Evolutionary conservation across 2,888 invertebrate genomes (phyloP), one percentile per base, ranked within the genome.

Genomic region (Eulithis testata): DNA sequence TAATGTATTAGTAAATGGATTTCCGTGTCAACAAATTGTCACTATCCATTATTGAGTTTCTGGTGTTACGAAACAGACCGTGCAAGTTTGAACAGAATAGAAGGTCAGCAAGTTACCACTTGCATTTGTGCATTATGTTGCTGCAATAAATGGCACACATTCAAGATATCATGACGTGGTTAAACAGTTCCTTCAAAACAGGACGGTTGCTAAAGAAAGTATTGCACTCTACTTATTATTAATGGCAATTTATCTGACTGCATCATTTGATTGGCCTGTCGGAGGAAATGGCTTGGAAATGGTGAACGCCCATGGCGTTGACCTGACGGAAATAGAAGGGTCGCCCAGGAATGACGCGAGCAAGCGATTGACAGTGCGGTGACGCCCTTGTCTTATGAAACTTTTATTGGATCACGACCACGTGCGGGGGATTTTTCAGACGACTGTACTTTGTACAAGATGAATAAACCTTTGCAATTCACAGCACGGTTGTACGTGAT

Each of bases 241-340:
- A 60, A 49, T 58, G 58, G 55, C 71, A 66, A 70, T 64, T 68
- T 50, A 69, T 73, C 72, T 72, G 68, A 73, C 68, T 73, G 72
- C 70, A 73, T 73, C 71, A 74, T 76, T 72, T 76, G 80, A 86
- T 88, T 86, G 82, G 79, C 81, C 75, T 67, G 72, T 68, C 69
- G 63, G 75, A 76, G 88, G 87, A 89, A 90, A 89, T 90, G 82
- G 76, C 71, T 73, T 81, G 88, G 87, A 91, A 91, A 89, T 89
- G 81, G 86, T 85, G 81, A 80, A 89, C 90, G 90, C 90, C 91
- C 87, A 77, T 79, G 78, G 88, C 84, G 81, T 78, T 83, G 88
- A 84, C 84, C 85, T 75, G 79, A 78, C 87, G 88, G 90, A 90
- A 87, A 88, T 90, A 78, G 82, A 88, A 82, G 85, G 85, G 83